phyloP scores from a whole-genome alignment of 2,888 invertebrate species.

The Chironomus riparius region DNA sequence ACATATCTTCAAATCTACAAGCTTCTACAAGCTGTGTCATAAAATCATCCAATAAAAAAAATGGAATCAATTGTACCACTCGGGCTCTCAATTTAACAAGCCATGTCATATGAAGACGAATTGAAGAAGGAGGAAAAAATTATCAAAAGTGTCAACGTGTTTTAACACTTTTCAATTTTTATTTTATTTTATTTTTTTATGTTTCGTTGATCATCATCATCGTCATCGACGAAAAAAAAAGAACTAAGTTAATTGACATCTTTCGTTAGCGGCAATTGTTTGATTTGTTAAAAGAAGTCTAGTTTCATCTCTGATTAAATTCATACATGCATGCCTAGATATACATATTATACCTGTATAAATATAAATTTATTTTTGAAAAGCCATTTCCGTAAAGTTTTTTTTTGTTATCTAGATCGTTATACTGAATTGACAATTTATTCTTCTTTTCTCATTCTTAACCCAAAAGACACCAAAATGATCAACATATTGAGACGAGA shows the following conservation, averaged over 20 bases:
- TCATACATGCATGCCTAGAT: background rate
- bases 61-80: background rate
- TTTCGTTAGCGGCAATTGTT: slow-evolving; percentile 21
- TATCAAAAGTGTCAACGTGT: slow-evolving; percentile 21
- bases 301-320: slow-evolving; percentile 15
- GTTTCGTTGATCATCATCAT: slow-evolving; percentile 5
- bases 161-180: slow-evolving; percentile 26
- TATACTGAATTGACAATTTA: background rate
- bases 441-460: background rate
- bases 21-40: too few species aligned
- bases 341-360: background rate
- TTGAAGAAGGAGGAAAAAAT: background rate
- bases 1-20: too few species aligned
- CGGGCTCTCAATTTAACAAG: background rate
- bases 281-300: slow-evolving; percentile 4
- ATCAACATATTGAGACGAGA: background rate
- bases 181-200: background rate
- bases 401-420: background rate
- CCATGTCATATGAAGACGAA: background rate
- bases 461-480: background rate
- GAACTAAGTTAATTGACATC: slow-evolving; percentile 4
- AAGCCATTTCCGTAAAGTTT: slow-evolving; percentile 14
- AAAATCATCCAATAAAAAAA: too few species aligned
- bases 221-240: background rate
- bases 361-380: background rate